These are phyloP conservation scores for Misgurnus mizolepis DNA, from an alignment of 2,113 vertebrate genomes.

Conservation along the genomic window DNA sequence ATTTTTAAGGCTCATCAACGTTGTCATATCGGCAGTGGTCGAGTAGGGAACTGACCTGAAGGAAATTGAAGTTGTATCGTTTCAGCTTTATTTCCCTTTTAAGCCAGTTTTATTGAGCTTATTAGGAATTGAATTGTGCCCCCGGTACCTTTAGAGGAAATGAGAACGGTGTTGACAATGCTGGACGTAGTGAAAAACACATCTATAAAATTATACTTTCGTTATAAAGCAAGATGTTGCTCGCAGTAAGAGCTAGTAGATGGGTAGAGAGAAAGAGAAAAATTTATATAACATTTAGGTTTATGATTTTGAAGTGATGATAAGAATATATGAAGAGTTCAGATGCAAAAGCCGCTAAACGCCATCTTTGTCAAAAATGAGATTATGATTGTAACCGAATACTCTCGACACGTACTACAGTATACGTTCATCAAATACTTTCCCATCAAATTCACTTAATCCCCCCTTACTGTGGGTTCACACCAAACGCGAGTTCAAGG, in stretches of 20 bases:
- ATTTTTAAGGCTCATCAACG: slow-evolving; percentile 12
- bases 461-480: too few species aligned
- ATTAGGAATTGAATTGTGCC: slow-evolving; percentile 43
- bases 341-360: too few species aligned
- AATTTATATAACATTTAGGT: too few species aligned
- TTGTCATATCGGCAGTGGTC: background rate
- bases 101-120: slow-evolving; percentile 41
- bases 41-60: slow-evolving; percentile 1
- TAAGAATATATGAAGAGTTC: too few species aligned
- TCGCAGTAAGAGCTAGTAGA: background rate
- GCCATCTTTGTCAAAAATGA: too few species aligned
- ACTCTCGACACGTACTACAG: too few species aligned
- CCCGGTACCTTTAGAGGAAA: slow-evolving; percentile 25
- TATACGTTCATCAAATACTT: too few species aligned
- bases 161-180: slow-evolving; percentile 40
- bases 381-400: too few species aligned
- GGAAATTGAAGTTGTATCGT: slow-evolving; percentile 14
- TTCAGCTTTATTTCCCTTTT: slow-evolving; percentile 40
- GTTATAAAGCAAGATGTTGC: slow-evolving; percentile 2
- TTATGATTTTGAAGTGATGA: too few species aligned
- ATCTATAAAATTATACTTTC: slow-evolving; percentile 39
- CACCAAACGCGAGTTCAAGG: too few species aligned
- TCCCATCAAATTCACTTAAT: too few species aligned
- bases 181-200: slow-evolving; percentile 14
- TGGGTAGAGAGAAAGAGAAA: too few species aligned